Evolutionary conservation across 2,888 invertebrate genomes (phyloP), one percentile per base, ranked within the genome.

Genomic region (Drosophila mimetica): DNA sequence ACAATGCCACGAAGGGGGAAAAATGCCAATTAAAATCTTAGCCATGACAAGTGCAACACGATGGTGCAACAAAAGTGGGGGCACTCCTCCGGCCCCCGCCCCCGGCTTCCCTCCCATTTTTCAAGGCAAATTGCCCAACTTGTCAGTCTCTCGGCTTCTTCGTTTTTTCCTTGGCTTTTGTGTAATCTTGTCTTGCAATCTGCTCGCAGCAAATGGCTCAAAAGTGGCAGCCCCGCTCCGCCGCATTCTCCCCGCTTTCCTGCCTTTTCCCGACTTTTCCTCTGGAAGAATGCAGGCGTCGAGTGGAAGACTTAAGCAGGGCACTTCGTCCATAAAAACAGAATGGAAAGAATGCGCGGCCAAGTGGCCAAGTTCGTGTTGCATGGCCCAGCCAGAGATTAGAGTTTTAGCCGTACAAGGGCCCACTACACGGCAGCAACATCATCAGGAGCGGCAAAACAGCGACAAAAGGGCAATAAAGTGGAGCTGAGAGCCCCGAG

Each of bases 21-120:
- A 89, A 85, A 81, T 88, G 90, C 89, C 89, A 90, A 90, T 89
- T 90, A 89, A 90, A 89, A 88, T 88, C 89, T 90, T 88, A 83
- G 86, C 79, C 76, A 74, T 76, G 65, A 81, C 86, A 86, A 83
- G 86, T 88, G 81, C 81, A 85, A 63, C 74, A 79, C 71, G 72
- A 78, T 64, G 64, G 42, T 52, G 50, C 58, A 34, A 25, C 72
- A 25, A 25, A 25, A 25, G 25, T 25, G n/a, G n/a, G n/a, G n/a
- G n/a, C n/a, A n/a, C n/a, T n/a, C n/a, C n/a, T n/a, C n/a, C n/a
- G n/a, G n/a, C n/a, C n/a, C n/a, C n/a, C n/a, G n/a, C n/a, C 1
- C 39, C 11, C 13, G n/a, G 3, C 25, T 9, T 25, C 13, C 37
- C 37, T 14, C 1, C 25, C 14, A 14, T 14, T n/a, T 51, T 59